Conservation (phyloP, 2,113 vertebrate species). For the Heterocephalus glaber region DNA sequence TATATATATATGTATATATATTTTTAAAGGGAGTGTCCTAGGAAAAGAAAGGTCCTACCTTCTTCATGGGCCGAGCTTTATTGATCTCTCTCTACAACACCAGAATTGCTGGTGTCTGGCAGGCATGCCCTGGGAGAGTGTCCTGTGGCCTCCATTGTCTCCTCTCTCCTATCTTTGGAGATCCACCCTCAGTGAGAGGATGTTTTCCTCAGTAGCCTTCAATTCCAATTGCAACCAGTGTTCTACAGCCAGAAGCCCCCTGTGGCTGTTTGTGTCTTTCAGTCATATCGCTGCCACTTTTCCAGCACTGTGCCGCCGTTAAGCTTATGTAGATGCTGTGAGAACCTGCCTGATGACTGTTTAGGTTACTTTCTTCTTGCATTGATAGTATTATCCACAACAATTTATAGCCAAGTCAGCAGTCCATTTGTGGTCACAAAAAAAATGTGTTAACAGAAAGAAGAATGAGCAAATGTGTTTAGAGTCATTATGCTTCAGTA, state of each 20-base stretch:
- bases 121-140: too few relatives aligned
- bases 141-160: fast-evolving
- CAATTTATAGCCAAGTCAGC: neutral
- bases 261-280: neutral
- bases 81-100: neutral
- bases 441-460: neutral
- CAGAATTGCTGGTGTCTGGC: too few relatives aligned
- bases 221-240: neutral
- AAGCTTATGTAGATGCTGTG: neutral
- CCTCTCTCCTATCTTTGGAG: neutral
- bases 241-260: neutral
- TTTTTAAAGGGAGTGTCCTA: slow-evolving; percentile 11
- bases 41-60: neutral
- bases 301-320: neutral
- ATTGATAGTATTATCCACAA: neutral
- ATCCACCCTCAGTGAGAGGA: neutral
- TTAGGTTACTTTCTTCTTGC: slow-evolving; percentile 3
- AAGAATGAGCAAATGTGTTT: slow-evolving; percentile 27
- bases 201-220: neutral
- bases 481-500: neutral
- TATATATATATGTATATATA: neutral
- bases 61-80: neutral
- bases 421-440: neutral
- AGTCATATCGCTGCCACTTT: neutral
- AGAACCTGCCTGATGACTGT: neutral